phyloP scores from a whole-genome alignment of 2,113 vertebrate genomes.

The Hymenochirus boettgeri region DNA sequence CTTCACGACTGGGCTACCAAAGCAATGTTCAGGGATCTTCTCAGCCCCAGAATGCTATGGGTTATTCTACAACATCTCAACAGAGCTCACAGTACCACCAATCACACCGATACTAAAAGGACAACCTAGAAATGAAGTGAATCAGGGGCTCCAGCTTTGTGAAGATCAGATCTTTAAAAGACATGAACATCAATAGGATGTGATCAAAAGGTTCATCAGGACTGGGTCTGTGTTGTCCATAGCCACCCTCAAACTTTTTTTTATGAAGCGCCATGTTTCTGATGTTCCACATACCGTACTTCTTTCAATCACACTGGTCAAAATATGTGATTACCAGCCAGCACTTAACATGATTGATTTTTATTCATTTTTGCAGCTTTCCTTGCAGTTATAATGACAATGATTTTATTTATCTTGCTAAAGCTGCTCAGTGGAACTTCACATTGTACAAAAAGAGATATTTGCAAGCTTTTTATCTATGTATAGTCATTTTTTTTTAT shows the following conservation, averaged over 20 bases:
- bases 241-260: slow-evolving; percentile 57
- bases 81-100: slow-evolving; percentile 89
- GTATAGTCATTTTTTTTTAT: slow-evolving; percentile 77
- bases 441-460: slow-evolving; percentile 62
- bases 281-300: slow-evolving; percentile 60
- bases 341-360: slow-evolving; percentile 69
- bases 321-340: slow-evolving; percentile 65
- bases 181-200: slow-evolving; percentile 30
- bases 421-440: slow-evolving; percentile 69
- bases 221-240: slow-evolving; percentile 32
- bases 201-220: not conserved
- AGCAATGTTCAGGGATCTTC: slow-evolving; percentile 91
- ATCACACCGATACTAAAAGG: slow-evolving; percentile 85
- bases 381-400: slow-evolving; percentile 72
- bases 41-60: slow-evolving; percentile 91
- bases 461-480: slow-evolving; percentile 65
- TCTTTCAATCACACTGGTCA: slow-evolving; percentile 62
- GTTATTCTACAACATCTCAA: slow-evolving; percentile 90
- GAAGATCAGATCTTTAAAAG: slow-evolving; percentile 57
- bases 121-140: slow-evolving; percentile 43
- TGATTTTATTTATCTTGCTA: slow-evolving; percentile 59
- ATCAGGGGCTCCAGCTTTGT: slow-evolving; percentile 62
- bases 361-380: slow-evolving; percentile 73
- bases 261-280: slow-evolving; percentile 44
- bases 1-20: slow-evolving; percentile 95